Evolutionary conservation across 2,888 invertebrate species (phyloP).

Genomic region (Argyresthia albistria): DNA sequence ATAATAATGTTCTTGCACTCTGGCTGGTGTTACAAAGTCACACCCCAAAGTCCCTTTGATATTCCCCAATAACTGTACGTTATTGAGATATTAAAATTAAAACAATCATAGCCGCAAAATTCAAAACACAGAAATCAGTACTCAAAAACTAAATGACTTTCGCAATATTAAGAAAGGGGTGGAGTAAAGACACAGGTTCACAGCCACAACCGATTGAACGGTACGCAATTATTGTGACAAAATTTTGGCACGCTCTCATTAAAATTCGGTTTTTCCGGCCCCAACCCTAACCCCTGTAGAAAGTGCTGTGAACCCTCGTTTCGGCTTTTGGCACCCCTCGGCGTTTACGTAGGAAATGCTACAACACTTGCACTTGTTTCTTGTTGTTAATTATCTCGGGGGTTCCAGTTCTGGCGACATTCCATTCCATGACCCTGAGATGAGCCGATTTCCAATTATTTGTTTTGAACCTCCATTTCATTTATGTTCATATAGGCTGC

Average conservation of each 20-base stretch:
- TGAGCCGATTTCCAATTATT: no score
- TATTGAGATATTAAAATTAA: no score
- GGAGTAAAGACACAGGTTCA: no score
- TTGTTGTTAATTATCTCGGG: not conserved
- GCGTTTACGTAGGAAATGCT: not conserved
- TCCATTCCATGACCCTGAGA: not conserved
- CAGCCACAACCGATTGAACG: not conserved
- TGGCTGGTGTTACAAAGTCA: no score
- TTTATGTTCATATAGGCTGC: no score
- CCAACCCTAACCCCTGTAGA: not conserved
- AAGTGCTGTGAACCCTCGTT: not conserved
- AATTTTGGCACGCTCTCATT: conserved; percentile 32
- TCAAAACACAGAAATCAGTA: no score
- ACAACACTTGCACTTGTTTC: not conserved
- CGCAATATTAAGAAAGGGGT: no score
- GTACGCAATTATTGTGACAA: conserved; percentile 9
- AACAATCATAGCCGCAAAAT: not conserved
- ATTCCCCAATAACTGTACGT: no score
- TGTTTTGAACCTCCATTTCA: no score
- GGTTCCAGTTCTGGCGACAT: not conserved
- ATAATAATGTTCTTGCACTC: no score
- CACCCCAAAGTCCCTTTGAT: no score
- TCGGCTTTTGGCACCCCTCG: not conserved
- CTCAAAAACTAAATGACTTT: not conserved
- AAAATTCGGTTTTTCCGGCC: conserved; percentile 15